phyloP scores from a whole-genome alignment of 2,797 vertebrate genomes.

The Neosalanx taihuensis region DNA sequence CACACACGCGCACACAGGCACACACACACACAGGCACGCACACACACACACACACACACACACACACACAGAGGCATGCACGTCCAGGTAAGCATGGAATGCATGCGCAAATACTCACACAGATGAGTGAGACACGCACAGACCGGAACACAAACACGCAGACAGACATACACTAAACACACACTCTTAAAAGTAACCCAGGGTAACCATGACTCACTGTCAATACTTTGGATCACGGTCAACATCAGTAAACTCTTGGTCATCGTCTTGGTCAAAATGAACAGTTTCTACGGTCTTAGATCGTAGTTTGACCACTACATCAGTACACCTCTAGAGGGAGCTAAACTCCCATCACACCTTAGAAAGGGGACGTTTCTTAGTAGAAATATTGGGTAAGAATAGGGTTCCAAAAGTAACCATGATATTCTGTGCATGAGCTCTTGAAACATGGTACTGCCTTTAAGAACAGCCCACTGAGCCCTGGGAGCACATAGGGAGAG shows the following conservation, averaged over 20 bases:
- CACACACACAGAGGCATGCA: slow-evolving; percentile 9
- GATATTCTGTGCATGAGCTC: not conserved
- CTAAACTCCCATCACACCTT: not conserved
- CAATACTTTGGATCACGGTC: not conserved
- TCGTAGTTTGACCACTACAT: not conserved
- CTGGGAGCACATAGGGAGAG: not conserved
- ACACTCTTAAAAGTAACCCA: not conserved
- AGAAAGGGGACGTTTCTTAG: not conserved
- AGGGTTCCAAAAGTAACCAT: not conserved
- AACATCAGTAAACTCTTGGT: too few relatives aligned
- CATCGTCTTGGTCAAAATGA: not conserved
- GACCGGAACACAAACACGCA: slow-evolving; percentile 18
- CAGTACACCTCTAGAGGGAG: slow-evolving; percentile 36
- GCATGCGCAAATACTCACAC: not conserved
- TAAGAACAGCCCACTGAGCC: slow-evolving; percentile 11
- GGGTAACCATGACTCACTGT: not conserved
- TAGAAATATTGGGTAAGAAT: not conserved
- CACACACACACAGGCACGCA: not conserved
- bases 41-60: not conserved
- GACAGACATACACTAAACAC: not conserved
- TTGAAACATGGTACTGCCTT: slow-evolving; percentile 39
- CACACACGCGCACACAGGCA: not conserved
- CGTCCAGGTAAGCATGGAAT: slow-evolving; percentile 16
- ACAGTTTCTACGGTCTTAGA: not conserved
- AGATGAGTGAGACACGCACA: slow-evolving; percentile 12